Evolutionary conservation across 2,888 invertebrate species (phyloP), one percentile per base, ranked within the genome.

Genomic region (Baccha elongata): DNA sequence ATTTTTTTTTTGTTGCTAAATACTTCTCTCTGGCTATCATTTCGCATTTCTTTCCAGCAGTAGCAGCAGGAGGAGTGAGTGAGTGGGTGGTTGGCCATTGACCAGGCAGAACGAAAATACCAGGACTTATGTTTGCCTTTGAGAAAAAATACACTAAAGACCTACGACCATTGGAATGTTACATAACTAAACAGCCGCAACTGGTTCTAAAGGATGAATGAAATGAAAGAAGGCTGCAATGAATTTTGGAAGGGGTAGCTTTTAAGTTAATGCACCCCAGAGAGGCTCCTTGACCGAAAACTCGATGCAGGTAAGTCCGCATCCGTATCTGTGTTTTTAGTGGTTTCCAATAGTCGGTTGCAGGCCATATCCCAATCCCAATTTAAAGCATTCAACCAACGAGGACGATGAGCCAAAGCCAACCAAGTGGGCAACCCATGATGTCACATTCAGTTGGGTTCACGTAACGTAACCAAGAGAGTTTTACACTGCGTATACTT

Each of bases 311-410:
- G 83, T 83, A 83, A 76, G 72, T 83, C 83, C 83, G 83, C 76
- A 83, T 83, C 55, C 72, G 55, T 83, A 83, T 83, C 83, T 83
- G 83, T 83, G 83, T 83, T 83, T 83, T 83, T 83, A 83, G 83
- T 83, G 83, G 83, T 83, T 83, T 83, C 62, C 83, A 72, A 83
- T 83, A 83, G 83, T 72, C 68, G 68, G 71, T 71, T 60, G 58
- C 65, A 67, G 69, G 68, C 73, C 78, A 67, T 50, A 40, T 44
- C 26, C 60, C n/a, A n/a, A 60, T 60, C 42, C 78, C 79, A 53
- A 69, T 15, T 60, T 67, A 42, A 68, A 44, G 35, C 44, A 26
- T n/a, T 21, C 62, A 64, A 35, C 23, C 48, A 50, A 21, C 44
- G 13, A 19, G 40, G 60, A 15, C 42, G 15, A 42, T 37, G 4